phyloP scores from a whole-genome alignment of 2,797 vertebrate genomes.

The Acanthis flammea region DNA sequence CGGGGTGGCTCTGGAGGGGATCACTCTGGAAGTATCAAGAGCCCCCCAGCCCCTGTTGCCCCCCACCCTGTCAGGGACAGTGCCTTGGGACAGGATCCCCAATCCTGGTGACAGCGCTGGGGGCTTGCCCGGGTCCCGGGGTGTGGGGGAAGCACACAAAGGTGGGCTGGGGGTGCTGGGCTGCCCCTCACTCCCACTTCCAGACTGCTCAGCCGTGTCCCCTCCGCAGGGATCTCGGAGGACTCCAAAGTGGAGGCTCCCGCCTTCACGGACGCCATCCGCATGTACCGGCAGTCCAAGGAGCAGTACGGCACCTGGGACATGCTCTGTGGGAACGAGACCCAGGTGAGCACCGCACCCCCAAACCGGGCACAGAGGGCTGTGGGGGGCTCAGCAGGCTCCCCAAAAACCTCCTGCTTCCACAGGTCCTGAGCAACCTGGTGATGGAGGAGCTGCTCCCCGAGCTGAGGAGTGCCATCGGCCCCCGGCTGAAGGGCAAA shows the following conservation, averaged over 20 bases:
- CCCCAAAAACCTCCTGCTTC: neutral
- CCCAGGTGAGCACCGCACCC: constrained; percentile 78
- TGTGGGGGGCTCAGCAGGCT: rapidly evolving
- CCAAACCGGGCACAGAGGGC: rapidly evolving
- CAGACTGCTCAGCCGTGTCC: rapidly evolving
- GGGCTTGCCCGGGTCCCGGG: rapidly evolving
- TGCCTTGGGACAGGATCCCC: too few relatives aligned
- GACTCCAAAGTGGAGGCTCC: constrained; percentile 86
- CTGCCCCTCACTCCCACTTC: rapidly evolving
- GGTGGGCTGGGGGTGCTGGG: neutral
- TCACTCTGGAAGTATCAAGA: neutral
- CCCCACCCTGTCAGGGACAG: neutral
- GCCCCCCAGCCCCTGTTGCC: neutral
- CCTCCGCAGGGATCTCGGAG: constrained; percentile 84
- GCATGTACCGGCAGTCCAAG: constrained; percentile 86
- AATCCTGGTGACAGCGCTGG: rapidly evolving
- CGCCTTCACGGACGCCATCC: constrained; percentile 88
- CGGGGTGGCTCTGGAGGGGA: neutral
- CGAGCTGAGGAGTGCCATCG: constrained; percentile 82
- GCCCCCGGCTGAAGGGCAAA: constrained; percentile 90
- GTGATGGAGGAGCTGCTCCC: constrained; percentile 94
- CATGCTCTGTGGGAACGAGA: constrained; percentile 90
- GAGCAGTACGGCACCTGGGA: constrained; percentile 96
- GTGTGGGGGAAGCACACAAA: rapidly evolving
- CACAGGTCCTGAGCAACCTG: constrained; percentile 90